Evolutionary conservation across 1,140 invertebrate species (phyloP), one percentile per base, ranked within the genome.

Genomic region (Sminthurides bifidus): DNA sequence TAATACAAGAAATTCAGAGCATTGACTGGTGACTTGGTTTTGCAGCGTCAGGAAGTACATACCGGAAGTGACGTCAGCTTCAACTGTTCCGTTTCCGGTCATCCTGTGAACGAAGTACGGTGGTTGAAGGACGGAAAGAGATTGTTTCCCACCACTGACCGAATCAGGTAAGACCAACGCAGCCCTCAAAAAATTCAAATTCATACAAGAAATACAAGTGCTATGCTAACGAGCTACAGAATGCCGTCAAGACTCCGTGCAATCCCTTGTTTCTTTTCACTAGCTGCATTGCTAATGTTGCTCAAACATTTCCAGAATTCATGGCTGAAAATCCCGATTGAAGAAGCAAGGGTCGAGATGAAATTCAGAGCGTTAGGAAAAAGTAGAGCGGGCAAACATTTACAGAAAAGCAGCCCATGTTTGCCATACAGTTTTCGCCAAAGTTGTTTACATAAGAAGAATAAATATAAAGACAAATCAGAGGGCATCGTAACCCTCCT

Each of bases 71-170:
- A 80, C 29, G 86, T 85, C 10, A 74, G 77, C 50, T 83, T 91
- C 72, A 89, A 89, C 74, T 92, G 88, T 70, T 80, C 83, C 0
- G 81, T 87, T 61, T 77, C 79, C 52, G 87, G 87, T 31, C 83
- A 84, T 70, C 82, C 83, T 23, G 29, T 49, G 17, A 49, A 49
- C 35, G 77, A 84, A 23, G 80, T 81, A 56, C 76, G 76, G 31
- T 91, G 87, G 88, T 75, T 86, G 43, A 85, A 87, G 73, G 84
- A 92, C 69, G 85, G 84, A 5, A 74, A 79, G 38, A 77, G 80
- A 1, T 73, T 87, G 23, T 72, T 73, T 44, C 72, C 75, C 24
- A 71, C 73, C 0, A 53, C 52, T 23, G 46, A 49, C 4, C 46
- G 46, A 33, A 35, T 49, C 46, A 49, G 46, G 46, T 49, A 33